Percentiles rank a stretch among this genome's conserved stretches.
Conservation (phyloP, 2,888 invertebrate species). For the Latrodectus hesperus region DNA sequence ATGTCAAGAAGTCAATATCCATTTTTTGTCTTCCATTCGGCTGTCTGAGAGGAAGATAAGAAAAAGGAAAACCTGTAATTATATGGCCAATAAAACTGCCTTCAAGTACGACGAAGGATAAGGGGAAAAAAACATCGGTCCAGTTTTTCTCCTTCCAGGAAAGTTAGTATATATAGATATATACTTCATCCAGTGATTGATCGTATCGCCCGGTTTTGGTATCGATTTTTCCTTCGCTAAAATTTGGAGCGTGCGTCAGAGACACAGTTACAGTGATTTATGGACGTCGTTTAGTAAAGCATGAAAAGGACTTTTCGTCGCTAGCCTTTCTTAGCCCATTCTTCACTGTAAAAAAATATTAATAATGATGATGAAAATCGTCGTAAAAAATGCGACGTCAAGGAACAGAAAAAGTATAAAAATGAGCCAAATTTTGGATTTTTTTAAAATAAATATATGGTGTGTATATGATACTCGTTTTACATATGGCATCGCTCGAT, state of each 20-base stretch:
- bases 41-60: too few relatives aligned
- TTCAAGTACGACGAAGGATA: not conserved
- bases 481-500: too few relatives aligned
- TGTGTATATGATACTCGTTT: too few relatives aligned
- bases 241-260: constrained; percentile 49
- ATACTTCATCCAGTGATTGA: constrained; percentile 44
- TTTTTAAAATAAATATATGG: too few relatives aligned
- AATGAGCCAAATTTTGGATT: not conserved
- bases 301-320: constrained; percentile 58
- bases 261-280: constrained; percentile 59
- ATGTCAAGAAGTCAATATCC: too few relatives aligned
- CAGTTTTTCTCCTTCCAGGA: not conserved
- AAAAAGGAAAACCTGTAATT: not conserved
- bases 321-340: not conserved
- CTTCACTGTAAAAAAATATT: constrained; percentile 37
- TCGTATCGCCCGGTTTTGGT: constrained; percentile 37
- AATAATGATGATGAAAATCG: constrained; percentile 49
- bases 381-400: not conserved
- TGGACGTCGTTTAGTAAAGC: constrained; percentile 62
- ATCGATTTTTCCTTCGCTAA: constrained; percentile 42
- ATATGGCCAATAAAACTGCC: not conserved
- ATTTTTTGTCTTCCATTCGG: too few relatives aligned
- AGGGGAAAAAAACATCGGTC: not conserved
- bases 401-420: constrained; percentile 11
- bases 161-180: constrained; percentile 15